A percentile compares a stretch with the other conserved stretches of the same genome.
phyloP scores from a whole-genome alignment of 2,113 vertebrate genomes.

The Leuciscus idus region DNA sequence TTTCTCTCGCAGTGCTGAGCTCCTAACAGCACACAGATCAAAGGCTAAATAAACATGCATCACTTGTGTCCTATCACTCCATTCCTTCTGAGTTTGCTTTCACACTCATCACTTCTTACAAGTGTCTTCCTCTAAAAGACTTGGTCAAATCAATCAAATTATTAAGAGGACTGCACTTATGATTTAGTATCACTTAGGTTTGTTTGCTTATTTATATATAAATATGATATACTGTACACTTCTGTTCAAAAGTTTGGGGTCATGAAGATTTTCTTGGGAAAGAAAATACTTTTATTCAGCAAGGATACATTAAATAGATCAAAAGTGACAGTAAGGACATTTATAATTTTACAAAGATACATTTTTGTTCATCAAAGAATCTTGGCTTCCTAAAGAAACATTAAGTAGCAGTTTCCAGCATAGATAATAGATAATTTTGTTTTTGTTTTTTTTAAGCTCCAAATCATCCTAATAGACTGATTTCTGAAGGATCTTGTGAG shows the following conservation, averaged over 20 bases:
- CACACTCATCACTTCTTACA: not conserved
- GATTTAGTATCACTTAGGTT: not conserved
- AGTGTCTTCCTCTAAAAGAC: not conserved
- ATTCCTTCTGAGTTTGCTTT: not conserved
- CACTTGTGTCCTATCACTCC: not conserved
- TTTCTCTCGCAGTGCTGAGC: not conserved
- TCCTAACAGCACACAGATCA: slow-evolving; percentile 30
- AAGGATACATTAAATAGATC: not conserved
- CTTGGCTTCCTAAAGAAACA: too few species aligned
- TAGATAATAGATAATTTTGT: too few species aligned
- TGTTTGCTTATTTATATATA: not conserved
- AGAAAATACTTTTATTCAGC: not conserved
- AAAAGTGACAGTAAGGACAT: not conserved
- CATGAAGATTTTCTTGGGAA: not conserved
- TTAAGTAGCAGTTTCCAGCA: not conserved
- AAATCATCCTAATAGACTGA: not conserved
- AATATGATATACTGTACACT: not conserved
- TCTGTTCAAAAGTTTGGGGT: not conserved
- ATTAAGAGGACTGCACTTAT: not conserved
- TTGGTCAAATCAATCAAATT: not conserved
- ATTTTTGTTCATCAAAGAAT: not conserved
- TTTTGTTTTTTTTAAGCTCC: too few species aligned
- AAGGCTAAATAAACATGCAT: slow-evolving; percentile 30
- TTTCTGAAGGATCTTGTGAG: not conserved
- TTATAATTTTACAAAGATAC: not conserved